Conservation (phyloP, 1,140 invertebrate genomes). For the Heliconius eleuchia region DNA sequence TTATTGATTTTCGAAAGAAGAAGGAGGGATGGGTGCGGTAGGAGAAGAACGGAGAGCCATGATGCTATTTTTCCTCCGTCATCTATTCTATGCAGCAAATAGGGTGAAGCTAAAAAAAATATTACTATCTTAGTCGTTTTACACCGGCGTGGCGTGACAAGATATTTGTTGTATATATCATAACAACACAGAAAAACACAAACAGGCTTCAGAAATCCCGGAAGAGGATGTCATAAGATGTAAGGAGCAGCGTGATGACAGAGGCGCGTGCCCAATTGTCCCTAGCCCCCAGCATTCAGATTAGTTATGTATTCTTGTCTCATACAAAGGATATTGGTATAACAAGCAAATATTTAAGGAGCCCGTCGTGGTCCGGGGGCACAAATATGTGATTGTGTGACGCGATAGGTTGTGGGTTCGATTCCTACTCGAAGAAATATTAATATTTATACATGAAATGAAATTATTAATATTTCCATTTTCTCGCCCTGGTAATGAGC, state of each 20-base stretch:
- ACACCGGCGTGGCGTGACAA: too few relatives aligned
- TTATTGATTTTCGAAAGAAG: too few relatives aligned
- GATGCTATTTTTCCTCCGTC: too few relatives aligned
- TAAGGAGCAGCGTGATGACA: conserved; percentile 10
- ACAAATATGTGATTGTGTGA: too few relatives aligned
- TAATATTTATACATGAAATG: too few relatives aligned
- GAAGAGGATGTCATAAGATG: not conserved
- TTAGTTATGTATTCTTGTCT: not conserved
- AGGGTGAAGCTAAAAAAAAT: not conserved
- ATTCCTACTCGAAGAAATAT: too few relatives aligned
- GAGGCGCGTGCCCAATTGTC: conserved; percentile 4
- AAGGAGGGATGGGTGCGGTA: too few relatives aligned
- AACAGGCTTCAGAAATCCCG: not conserved
- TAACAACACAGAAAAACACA: not conserved
- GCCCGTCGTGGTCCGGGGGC: too few relatives aligned
- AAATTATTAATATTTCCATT: too few relatives aligned
- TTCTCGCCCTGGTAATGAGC: too few relatives aligned
- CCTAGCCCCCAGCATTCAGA: not conserved
- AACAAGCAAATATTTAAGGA: not conserved
- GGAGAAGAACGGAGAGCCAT: too few relatives aligned
- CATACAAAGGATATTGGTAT: not conserved
- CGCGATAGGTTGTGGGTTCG: too few relatives aligned
- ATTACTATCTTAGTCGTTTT: not conserved
- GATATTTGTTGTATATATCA: not conserved
- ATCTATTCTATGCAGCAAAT: not conserved